Evolutionary conservation across 2,113 vertebrate genomes (phyloP).

Genomic region (Fulmarus glacialis): DNA sequence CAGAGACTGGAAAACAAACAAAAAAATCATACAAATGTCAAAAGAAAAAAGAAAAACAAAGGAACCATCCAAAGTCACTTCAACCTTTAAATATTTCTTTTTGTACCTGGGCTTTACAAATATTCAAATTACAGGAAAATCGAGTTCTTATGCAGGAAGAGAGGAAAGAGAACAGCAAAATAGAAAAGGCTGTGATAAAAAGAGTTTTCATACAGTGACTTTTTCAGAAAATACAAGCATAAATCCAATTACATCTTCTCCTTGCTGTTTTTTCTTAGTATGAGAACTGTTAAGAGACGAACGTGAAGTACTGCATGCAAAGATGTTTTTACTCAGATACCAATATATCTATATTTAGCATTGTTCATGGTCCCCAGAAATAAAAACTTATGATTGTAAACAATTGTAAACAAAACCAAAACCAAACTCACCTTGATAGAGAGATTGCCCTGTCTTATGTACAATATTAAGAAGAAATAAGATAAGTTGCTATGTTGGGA

Average conservation of each 20-base stretch:
- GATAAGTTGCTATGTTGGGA: background rate
- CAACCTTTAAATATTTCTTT: background rate
- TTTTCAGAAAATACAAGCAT: background rate
- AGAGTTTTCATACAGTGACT: accelerated
- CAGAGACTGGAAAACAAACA: background rate
- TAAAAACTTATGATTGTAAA: background rate
- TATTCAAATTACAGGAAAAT: background rate
- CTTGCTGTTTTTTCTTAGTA: background rate
- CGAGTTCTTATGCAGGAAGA: accelerated
- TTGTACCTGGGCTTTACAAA: background rate
- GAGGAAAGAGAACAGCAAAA: background rate
- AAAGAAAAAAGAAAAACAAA: background rate
- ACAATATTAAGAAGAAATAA: background rate
- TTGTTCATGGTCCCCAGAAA: background rate
- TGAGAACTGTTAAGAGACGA: background rate
- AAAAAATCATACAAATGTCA: background rate
- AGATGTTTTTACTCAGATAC: background rate
- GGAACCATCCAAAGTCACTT: background rate
- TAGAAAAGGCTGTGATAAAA: background rate
- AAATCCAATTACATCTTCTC: background rate
- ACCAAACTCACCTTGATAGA: background rate
- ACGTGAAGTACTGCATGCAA: background rate
- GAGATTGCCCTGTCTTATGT: background rate
- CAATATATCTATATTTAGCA: background rate
- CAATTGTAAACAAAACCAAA: no score